Evolutionary conservation across 2,113 vertebrate genomes (phyloP).

Genomic region (Ctenomys sociabilis): DNA sequence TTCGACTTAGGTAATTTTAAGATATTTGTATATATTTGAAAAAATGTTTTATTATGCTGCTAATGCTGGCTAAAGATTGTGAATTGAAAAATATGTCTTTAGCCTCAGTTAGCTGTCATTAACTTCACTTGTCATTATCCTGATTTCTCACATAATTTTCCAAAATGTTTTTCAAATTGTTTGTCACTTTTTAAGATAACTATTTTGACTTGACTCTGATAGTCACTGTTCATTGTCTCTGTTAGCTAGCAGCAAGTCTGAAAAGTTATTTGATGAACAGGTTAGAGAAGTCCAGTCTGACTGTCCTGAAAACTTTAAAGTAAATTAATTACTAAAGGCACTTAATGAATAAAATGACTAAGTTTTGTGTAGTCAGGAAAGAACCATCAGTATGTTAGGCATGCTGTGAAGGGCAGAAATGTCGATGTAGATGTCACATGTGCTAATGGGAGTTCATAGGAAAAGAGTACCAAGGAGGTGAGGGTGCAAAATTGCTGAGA

Average conservation of each 20-base stretch:
- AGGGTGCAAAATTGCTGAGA: no score
- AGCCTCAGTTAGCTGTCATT: neutral
- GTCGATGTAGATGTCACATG: neutral
- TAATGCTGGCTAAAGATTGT: neutral
- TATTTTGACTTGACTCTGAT: neutral
- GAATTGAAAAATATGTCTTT: neutral
- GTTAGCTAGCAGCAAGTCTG: neutral
- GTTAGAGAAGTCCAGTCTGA: neutral
- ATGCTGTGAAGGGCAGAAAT: neutral
- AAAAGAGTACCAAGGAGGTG: no score
- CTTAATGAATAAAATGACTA: neutral
- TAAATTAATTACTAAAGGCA: neutral
- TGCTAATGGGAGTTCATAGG: no score
- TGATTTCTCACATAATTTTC: neutral
- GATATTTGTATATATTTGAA: neutral
- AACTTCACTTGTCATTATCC: no score
- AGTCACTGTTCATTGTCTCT: neutral
- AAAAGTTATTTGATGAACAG: neutral
- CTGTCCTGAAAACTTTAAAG: neutral
- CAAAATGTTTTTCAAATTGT: neutral
- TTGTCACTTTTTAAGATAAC: neutral
- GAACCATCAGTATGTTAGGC: neutral
- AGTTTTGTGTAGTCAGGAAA: no score
- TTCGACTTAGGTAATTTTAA: neutral
- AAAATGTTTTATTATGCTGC: neutral